Evolutionary conservation across 2,797 vertebrate species (phyloP).

Genomic region (Cryptoprocta ferox): DNA sequence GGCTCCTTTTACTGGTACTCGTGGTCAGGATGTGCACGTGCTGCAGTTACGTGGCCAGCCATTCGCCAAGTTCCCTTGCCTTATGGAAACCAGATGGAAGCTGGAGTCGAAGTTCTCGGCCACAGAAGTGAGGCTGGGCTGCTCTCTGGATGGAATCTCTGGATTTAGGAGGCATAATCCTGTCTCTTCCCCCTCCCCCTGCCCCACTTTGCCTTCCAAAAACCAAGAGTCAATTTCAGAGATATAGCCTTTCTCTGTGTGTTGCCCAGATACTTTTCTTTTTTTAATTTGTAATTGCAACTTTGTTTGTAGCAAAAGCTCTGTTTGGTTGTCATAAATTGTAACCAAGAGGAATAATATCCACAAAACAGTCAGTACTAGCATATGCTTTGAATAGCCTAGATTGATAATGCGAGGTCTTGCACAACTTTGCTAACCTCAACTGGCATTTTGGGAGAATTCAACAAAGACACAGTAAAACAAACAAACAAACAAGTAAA

Average conservation of each 20-base stretch:
- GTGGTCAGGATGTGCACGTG: constrained; percentile 46
- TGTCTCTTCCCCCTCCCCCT: not conserved
- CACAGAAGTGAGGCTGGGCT: constrained; percentile 53
- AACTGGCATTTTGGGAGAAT: constrained; percentile 46
- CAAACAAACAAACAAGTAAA: constrained; percentile 23
- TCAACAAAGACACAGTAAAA: constrained; percentile 36
- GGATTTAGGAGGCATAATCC: constrained; percentile 17
- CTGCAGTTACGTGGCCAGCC: constrained; percentile 47
- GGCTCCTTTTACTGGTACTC: constrained; percentile 10
- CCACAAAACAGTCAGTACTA: constrained; percentile 20
- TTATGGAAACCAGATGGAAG: constrained; percentile 81
- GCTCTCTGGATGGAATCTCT: constrained; percentile 60
- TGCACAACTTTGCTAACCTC: constrained; percentile 50
- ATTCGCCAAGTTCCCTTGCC: constrained; percentile 64
- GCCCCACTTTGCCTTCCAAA: constrained; percentile 25
- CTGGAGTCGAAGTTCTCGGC: constrained; percentile 68
- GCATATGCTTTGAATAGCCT: constrained; percentile 68
- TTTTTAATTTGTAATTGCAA: constrained; percentile 59
- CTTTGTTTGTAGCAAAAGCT: constrained; percentile 70
- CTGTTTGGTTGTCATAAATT: constrained; percentile 71
- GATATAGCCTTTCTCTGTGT: constrained; percentile 46
- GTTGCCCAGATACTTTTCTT: constrained; percentile 40
- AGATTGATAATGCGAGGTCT: constrained; percentile 63
- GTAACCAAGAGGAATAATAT: constrained; percentile 69
- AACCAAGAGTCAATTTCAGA: constrained; percentile 57